Base-by-base conservation (phyloP, 2,797 vertebrate genomes). In the Silurus aristotelis region DNA sequence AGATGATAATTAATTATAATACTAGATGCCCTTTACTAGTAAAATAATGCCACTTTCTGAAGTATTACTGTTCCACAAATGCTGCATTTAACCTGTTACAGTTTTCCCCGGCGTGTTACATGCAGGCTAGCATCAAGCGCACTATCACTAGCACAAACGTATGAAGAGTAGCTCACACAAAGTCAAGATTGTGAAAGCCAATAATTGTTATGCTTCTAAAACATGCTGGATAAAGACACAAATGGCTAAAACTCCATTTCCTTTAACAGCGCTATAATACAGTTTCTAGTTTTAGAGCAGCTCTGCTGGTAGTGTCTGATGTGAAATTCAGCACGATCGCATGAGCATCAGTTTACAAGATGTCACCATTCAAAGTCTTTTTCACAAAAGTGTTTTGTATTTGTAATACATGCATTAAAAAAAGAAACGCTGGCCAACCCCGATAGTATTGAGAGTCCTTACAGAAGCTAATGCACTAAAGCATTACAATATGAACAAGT, bases 301-400 rank as follows among this genome's bases (percentile, higher is more conserved):
- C 75, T 60, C 75, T 60, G 38, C 60, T 17, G 38, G 25, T 27
- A 61, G 76, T 27, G 2, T 6, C 56, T 7, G 19, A 56, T 22
- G 5, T 63, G 64, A 63, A 63, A 79, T 64, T 6, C 60, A 25
- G 60, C 60, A 17, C 38, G 48, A 64, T 48, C 77, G 15, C 77
- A 9, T 25, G n/a, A 52, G 48, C n/a, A 14, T 61, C 56, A 9
- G 20, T 80, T 48, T 66, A 66, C 43, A 27, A 2, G n/a, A 66
- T 12, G 61, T 66, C 43, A 6, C 61, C n/a, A 80, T 80, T 80
- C 43, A 66, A 66, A 80, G 46, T 66, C n/a, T 38, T 66, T 80
- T 48, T 22, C 67, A 71, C 67, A 70, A 82, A 82, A 71, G 61
- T 17, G 61, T 52, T 80, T 66, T 66, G 78, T 52, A 80, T 80